Base-by-base conservation (phyloP, 2,888 invertebrate genomes). In the Drosophila lutescens region DNA sequence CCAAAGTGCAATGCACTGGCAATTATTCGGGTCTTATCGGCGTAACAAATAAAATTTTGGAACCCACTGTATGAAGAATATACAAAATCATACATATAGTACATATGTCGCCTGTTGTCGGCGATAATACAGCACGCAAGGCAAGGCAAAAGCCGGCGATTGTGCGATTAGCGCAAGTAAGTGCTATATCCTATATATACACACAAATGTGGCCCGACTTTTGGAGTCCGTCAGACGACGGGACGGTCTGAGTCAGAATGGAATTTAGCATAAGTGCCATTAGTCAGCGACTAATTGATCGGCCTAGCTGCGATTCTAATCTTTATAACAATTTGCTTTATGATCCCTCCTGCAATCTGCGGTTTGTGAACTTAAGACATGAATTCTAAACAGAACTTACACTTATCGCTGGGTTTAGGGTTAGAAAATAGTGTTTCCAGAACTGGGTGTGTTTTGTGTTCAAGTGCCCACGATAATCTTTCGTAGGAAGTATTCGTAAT, bases 91-190 rank as follows among this genome's bases (percentile, higher is more conserved):
- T 40, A 51, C 10, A 34, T 49, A 58, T 13, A 49, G 40, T 17
- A 50, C 49, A 50, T 13, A 12, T 67, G 50, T 68, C 66, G 66
- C 17, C 34, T 61, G 71, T 54, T 67, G 40, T 54, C 67, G 54
- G 63, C 63, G 78, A 88, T 80, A 82, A 82, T 82, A 65, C 63
- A 58, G 58, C 88, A 88, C 78, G 88, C 83, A 69, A 87, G 56
- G 32, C 47, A 17, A 32, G 34, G 32, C 32, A 15, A 15, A 15
- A 15, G n/a, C 47, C 49, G 70, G 40, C 69, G 72, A 75, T 84
- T 79, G 70, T 46, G 46, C 50, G 68, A 80, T 73, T 68, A 72
- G 57, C 49, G 5, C 41, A 17, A 50, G 32, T 50, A 38, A 60
- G 47, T 58, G 17, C 43, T 12, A 12, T 43, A 46, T 23, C n/a